Conservation (phyloP, 2,888 invertebrate genomes). For the Archaeoteleia sp. region DNA sequence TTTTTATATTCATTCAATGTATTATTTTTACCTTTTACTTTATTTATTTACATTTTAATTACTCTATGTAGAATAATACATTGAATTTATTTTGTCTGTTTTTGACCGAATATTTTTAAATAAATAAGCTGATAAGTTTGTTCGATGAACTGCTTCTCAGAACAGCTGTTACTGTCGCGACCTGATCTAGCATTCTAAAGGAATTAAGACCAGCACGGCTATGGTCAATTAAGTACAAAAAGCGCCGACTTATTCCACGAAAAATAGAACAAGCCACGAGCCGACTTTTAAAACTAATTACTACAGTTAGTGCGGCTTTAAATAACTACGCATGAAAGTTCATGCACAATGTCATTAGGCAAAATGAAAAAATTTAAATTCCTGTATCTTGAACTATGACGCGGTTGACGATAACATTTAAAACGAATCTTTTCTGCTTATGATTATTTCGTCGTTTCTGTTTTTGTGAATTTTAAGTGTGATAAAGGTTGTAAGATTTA, state of each 20-base stretch:
- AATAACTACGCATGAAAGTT: constrained; percentile 15
- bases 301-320: constrained; percentile 12
- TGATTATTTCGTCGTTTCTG: no score
- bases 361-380: not conserved
- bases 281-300: constrained; percentile 26
- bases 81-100: no score
- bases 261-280: constrained; percentile 27
- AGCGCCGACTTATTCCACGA: constrained; percentile 31
- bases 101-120: no score
- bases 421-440: no score
- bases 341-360: constrained; percentile 8
- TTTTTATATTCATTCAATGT: constrained; percentile 6
- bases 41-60: no score
- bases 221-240: constrained; percentile 33
- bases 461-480: not conserved
- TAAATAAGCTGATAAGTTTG: constrained; percentile 17
- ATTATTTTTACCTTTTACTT: no score
- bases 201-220: constrained; percentile 31
- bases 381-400: not conserved
- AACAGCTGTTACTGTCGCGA: constrained; percentile 20
- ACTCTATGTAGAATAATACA: no score
- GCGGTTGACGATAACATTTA: not conserved
- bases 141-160: constrained; percentile 16
- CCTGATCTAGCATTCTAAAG: constrained; percentile 34
- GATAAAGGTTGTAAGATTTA: not conserved